Evolutionary conservation across 1,140 invertebrate genomes (phyloP), one percentile per base, ranked within the genome.

Genomic region (Pogonus chalceus): DNA sequence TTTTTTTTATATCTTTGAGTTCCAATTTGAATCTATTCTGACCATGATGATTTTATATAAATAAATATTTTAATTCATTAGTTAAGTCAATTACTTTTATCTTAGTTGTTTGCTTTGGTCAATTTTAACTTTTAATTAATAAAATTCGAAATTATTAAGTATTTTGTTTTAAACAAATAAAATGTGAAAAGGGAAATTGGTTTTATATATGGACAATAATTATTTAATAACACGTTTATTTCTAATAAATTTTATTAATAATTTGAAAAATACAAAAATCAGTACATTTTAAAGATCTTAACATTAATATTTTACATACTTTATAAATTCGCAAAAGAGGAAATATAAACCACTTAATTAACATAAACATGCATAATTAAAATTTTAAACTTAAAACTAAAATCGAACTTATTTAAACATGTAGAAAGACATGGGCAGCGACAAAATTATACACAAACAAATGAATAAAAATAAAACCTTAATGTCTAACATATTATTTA

Each of bases 281-380:
- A 31, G 4, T 31, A 31, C 26, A 31, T 7, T 31, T 31, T 7
- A 14, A 31, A 31, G 14, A 31, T 31, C 14, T 7, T 14, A 31
- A 7, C 14, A 31, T 31, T 31, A 7, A 31, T 31, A 31, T 31
- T 4, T 14, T 31, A 4, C 18, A 10, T 43, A 43, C 37, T 10
- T 43, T 10, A 16, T 43, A 43, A 43, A 43, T 43, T 43, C 37
- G 37, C 4, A 10, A 43, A 43, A 43, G 37, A 43, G 37, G 37
- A 4, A 18, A 31, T 7, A 31, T 7, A 7, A 31, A 31, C 26
- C 26, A 31, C 26, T 31, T 31, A 31, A 31, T 14, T 31, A 43
- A 43, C 37, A 10, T 12, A 43, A 12, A 4, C 18, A 43, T 18
- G 4, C 4, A 43, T 4, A 12, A 10, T 43, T 43, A 43, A 7